Base-by-base conservation (phyloP, 2,888 invertebrate species). In the Lithophane socia region DNA sequence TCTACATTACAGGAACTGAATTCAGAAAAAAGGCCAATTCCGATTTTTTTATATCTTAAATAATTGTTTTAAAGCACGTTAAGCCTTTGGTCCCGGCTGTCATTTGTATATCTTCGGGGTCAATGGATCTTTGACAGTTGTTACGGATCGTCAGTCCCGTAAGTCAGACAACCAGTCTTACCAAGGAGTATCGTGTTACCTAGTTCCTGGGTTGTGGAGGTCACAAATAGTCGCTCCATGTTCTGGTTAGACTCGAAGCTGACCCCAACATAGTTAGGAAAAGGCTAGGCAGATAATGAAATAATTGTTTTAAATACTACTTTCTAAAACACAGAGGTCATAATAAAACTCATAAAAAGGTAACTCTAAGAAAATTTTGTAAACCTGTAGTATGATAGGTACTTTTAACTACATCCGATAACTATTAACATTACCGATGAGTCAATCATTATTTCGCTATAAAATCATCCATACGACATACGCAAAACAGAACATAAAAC, bases 401-500 rank as follows among this genome's bases (percentile, higher is more conserved):
- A 24, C n/a, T 16, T 73, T 60, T 58, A 12, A 65, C 21, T 52
- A 54, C 8, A 60, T 58, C 42, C 58, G 2, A 60, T 47, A 18
- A 54, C 58, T 21, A 47, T 80, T 37, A 37, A 64, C 13, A 13
- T 47, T 47, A 56, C 37, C 16, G 13, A 10, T 42, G 63, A 79
- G 29, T 5, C 8, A 79, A 1, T 16, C 3, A 54, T 58, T 47
- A 68, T 64, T 68, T 54, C 64, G 13, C 64, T 2, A 68, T 80
- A 65, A 58, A 80, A 75, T 13, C 24, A 24, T 44, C 7, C 2
- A 10, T 13, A 52, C 7, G 21, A 42, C 58, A 54, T 24, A 67
- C 56, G 18, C 13, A 16, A 80, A 58, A 44, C 29, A 12, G 44
- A 21, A 21, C 13, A 68, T 80, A 64, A 76, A 76, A 78, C 2